Conservation (phyloP, 92 coral and sea anemone genomes). For the Desmophyllum pertusum region DNA sequence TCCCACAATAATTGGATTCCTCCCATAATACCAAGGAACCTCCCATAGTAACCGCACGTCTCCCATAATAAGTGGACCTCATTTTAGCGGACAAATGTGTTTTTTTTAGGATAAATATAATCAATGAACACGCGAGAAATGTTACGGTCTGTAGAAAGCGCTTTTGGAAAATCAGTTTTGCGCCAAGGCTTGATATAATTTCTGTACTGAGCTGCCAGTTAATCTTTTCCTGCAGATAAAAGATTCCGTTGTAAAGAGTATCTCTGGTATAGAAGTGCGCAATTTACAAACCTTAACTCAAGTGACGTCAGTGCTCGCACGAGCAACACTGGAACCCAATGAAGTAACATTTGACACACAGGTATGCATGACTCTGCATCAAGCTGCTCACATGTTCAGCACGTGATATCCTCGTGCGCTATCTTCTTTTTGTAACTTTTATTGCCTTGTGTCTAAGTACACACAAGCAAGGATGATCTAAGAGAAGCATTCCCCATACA, state of each 20-base stretch:
- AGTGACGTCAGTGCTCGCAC: constrained; percentile 80
- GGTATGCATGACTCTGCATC: constrained; percentile 29
- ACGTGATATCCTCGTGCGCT: not conserved
- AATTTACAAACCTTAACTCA: constrained; percentile 84
- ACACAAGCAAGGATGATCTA: too few species aligned
- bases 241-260: constrained; percentile 63
- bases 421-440: too few species aligned
- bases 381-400: not conserved
- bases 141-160: not conserved
- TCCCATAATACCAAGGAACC: not conserved
- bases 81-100: too few species aligned
- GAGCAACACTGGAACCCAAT: constrained; percentile 72
- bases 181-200: too few species aligned
- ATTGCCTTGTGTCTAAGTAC: too few species aligned
- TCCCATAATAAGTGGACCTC: not conserved
- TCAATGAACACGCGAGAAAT: not conserved
- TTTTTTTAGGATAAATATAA: too few species aligned
- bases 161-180: not conserved
- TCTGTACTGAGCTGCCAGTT: not conserved
- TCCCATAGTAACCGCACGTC: not conserved
- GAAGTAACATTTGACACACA: constrained; percentile 67
- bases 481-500: too few species aligned
- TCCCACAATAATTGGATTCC: too few species aligned
- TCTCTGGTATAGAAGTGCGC: constrained; percentile 53
- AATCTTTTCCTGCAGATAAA: constrained; percentile 45